These are phyloP conservation scores for Rotaria macrura DNA, from an alignment of 2,888 invertebrate genomes.

Conservation along the genomic window DNA sequence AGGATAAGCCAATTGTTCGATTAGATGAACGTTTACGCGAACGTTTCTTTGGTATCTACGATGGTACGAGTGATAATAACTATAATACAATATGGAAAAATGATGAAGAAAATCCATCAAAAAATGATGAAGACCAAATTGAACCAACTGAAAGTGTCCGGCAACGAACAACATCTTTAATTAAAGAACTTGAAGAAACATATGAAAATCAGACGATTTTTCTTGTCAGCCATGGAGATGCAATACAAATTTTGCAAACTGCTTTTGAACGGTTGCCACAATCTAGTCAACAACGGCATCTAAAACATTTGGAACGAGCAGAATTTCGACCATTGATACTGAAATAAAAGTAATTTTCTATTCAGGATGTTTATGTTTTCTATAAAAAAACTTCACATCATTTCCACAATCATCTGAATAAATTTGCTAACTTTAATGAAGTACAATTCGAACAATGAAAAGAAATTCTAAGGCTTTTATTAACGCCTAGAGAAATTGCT, in stretches of 20 bases:
- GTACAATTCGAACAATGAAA: no score
- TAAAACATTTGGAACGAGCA: neutral
- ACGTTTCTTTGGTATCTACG: constrained; percentile 10
- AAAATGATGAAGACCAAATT: neutral
- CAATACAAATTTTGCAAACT: constrained; percentile 9
- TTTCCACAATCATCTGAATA: no score
- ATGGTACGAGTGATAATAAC: neutral
- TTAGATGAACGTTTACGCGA: neutral
- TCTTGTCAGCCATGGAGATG: neutral
- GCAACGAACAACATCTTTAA: neutral
- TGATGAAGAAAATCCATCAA: neutral
- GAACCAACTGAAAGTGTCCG: neutral
- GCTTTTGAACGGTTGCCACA: neutral
- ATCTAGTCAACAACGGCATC: neutral
- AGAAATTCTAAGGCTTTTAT: no score
- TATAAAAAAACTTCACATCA: no score
- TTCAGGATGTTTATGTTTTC: no score
- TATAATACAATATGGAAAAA: neutral
- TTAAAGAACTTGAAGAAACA: neutral
- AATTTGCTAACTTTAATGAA: no score
- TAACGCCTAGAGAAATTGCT: no score
- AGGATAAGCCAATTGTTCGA: neutral
- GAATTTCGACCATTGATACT: neutral
- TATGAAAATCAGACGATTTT: neutral
- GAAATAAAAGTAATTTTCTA: neutral